Conservation (phyloP, 2,113 vertebrate genomes). For the Rattus norvegicus region GRCr8 NC_086033.1:60482001-60482500, state of each 20-base stretch:
- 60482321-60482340: too few relatives aligned
- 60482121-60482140: rapidly evolving
- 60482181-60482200: not conserved
- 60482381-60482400: not conserved
- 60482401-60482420: not conserved
- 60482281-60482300: not conserved
- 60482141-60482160: not conserved
- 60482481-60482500: not conserved
- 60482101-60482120: not conserved
- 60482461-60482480: not conserved
- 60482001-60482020: not conserved
- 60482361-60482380: not conserved
- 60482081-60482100: not conserved
- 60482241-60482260: not conserved
- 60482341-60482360: not conserved
- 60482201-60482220: not conserved
- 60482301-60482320: not conserved
- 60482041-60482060: not conserved
- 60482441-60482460: not conserved
- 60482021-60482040: not conserved
- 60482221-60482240: not conserved
- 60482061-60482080: conserved; percentile 4
- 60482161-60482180: not conserved
- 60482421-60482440: not conserved
- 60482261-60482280: not conserved